Percentiles rank a stretch among this genome's conserved stretches.
Evolutionary conservation across 2,113 vertebrate genomes (phyloP).

Genomic region (Theristicus caerulescens): DNA sequence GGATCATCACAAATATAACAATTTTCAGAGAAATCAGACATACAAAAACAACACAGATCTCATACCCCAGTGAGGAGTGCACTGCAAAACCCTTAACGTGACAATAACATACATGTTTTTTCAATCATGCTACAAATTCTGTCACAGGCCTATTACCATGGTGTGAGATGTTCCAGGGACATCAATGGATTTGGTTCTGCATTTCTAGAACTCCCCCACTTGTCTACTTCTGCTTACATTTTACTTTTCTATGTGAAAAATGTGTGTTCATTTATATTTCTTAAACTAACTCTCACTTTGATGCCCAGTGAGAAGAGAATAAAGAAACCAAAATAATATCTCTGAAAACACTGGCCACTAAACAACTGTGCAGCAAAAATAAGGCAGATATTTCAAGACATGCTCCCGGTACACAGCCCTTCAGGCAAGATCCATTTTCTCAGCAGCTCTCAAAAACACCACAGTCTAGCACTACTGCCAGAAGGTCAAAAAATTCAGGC

Average conservation of each 20-base stretch:
- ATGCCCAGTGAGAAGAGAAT: neutral
- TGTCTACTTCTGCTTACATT: neutral
- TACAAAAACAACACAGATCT: neutral
- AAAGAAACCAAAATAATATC: neutral
- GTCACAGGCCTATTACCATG: neutral
- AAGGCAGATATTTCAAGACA: neutral
- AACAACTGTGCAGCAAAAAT: neutral
- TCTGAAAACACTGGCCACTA: neutral
- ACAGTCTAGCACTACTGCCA: neutral
- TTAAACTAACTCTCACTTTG: neutral
- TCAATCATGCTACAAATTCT: neutral
- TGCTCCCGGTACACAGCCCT: neutral
- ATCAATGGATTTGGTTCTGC: neutral
- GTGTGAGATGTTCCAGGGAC: neutral
- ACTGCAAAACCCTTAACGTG: neutral
- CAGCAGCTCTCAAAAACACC: neutral
- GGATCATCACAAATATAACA: neutral
- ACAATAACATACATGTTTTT: neutral
- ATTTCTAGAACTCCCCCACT: neutral
- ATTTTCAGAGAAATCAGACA: slow-evolving; percentile 7
- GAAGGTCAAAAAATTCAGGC: neutral
- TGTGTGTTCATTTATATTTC: neutral
- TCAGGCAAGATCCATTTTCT: neutral
- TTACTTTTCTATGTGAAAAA: neutral
- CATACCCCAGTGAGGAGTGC: neutral